A percentile compares a stretch with the other conserved stretches of the same genome.
Evolutionary conservation across 2,888 invertebrate species (phyloP).

Genomic region (Caenorhabditis angaria): DNA sequence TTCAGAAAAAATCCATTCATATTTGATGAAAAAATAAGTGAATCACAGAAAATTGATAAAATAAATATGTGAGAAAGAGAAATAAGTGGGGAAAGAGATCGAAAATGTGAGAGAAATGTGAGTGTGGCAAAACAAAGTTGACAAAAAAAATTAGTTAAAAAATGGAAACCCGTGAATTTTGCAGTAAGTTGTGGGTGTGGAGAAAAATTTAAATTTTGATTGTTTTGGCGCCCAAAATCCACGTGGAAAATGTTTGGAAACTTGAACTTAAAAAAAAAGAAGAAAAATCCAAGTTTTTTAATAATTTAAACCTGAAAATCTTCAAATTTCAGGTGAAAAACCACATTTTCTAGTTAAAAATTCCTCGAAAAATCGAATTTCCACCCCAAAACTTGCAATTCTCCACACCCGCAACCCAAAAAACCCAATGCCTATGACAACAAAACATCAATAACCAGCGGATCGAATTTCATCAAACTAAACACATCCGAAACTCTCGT

Average conservation of each 20-base stretch:
- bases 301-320: too few relatives aligned
- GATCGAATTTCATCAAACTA: constrained; percentile 56
- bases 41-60: neutral
- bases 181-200: neutral
- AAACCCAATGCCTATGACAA: constrained; percentile 22
- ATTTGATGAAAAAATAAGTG: neutral
- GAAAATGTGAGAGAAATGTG: neutral
- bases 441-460: constrained; percentile 51
- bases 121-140: neutral
- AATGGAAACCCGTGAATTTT: neutral
- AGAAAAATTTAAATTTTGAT: too few relatives aligned
- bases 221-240: neutral
- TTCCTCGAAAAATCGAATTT: too few relatives aligned
- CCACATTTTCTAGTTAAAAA: too few relatives aligned
- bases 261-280: neutral
- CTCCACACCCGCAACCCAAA: too few relatives aligned
- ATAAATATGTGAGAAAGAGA: neutral
- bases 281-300: too few relatives aligned
- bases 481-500: constrained; percentile 52
- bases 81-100: too few relatives aligned
- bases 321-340: too few relatives aligned
- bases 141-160: neutral
- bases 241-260: neutral
- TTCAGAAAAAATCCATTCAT: neutral
- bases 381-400: too few relatives aligned